A percentile compares a stretch with the other conserved stretches of the same genome.
Evolutionary conservation across 2,888 invertebrate genomes (phyloP).

Genomic region (Torymus auratus): DNA sequence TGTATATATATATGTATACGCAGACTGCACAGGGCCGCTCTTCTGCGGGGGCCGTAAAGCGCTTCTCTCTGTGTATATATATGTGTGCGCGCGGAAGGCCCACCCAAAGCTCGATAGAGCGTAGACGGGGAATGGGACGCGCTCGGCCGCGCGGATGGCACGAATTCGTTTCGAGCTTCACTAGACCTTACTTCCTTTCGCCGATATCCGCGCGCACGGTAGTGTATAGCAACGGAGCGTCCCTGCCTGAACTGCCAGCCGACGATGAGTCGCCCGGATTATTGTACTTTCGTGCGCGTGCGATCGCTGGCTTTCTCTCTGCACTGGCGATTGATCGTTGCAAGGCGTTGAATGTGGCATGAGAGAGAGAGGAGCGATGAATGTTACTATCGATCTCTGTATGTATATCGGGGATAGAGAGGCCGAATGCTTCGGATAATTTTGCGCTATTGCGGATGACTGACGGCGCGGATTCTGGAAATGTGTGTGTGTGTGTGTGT

Average conservation of each 20-base stretch:
- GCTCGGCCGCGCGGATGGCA: conserved; percentile 64
- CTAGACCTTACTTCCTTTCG: conserved; percentile 66
- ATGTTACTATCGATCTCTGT: not conserved
- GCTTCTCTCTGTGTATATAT: too few species aligned
- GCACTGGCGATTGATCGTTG: too few species aligned
- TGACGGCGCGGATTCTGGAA: conserved; percentile 1
- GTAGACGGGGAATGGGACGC: conserved; percentile 60
- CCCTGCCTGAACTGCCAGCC: too few species aligned
- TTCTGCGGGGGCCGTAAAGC: conserved; percentile 61
- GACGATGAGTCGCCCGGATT: not conserved
- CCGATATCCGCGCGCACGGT: not conserved
- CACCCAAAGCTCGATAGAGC: conserved; percentile 71
- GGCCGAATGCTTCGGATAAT: not conserved
- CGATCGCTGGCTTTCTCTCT: too few species aligned
- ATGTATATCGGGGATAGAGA: not conserved
- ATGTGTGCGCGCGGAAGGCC: conserved; percentile 62
- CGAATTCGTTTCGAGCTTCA: conserved; percentile 67
- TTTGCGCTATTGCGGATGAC: conserved; percentile 21
- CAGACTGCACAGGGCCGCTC: not conserved
- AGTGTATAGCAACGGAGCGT: too few species aligned
- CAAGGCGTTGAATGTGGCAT: too few species aligned
- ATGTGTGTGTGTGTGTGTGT: conserved; percentile 5
- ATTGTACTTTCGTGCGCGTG: conserved; percentile 16
- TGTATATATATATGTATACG: conserved; percentile 48
- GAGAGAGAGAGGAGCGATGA: too few species aligned